These are phyloP conservation scores for Argyra leucocephala DNA, from an alignment of 2,888 invertebrate genomes.

Conservation along the genomic window DNA sequence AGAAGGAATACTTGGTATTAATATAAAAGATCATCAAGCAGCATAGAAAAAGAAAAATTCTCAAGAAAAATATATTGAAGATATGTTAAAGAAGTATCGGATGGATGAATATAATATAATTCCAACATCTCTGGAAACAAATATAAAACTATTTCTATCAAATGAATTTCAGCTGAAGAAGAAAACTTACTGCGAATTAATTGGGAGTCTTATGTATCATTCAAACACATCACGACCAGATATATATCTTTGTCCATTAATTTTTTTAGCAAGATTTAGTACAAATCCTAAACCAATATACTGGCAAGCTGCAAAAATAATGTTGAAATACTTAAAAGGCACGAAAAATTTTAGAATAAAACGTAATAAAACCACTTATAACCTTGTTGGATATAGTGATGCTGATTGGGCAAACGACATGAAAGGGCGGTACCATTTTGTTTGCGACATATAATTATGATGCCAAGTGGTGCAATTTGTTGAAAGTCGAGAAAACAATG, in stretches of 20 bases:
- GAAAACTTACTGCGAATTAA: constrained; percentile 12
- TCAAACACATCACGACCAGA: constrained; percentile 14
- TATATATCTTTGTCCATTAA: constrained; percentile 15
- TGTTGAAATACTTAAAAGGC: constrained; percentile 12
- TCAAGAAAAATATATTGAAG: constrained; percentile 2
- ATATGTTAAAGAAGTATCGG: not conserved
- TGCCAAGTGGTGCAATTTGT: constrained; percentile 15
- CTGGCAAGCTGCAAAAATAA: constrained; percentile 16
- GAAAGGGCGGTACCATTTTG: constrained; percentile 16
- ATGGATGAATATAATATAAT: constrained; percentile 15
- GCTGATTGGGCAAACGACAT: constrained; percentile 17
- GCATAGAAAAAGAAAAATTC: not conserved
- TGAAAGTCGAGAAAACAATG: constrained; percentile 16
- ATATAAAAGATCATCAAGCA: not conserved
- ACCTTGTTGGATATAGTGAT: constrained; percentile 15
- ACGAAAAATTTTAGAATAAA: constrained; percentile 7
- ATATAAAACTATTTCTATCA: not conserved
- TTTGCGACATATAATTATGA: constrained; percentile 14
- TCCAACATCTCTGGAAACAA: constrained; percentile 15
- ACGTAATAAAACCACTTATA: not conserved
- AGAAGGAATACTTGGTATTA: not conserved
- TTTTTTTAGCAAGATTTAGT: constrained; percentile 13
- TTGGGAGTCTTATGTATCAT: constrained; percentile 13
- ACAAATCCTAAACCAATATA: constrained; percentile 13
- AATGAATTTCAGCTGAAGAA: constrained; percentile 8